Percentiles rank a stretch among this genome's conserved stretches.
Evolutionary conservation across 2,113 vertebrate genomes (phyloP).

Genomic region (Candoia aspera): DNA sequence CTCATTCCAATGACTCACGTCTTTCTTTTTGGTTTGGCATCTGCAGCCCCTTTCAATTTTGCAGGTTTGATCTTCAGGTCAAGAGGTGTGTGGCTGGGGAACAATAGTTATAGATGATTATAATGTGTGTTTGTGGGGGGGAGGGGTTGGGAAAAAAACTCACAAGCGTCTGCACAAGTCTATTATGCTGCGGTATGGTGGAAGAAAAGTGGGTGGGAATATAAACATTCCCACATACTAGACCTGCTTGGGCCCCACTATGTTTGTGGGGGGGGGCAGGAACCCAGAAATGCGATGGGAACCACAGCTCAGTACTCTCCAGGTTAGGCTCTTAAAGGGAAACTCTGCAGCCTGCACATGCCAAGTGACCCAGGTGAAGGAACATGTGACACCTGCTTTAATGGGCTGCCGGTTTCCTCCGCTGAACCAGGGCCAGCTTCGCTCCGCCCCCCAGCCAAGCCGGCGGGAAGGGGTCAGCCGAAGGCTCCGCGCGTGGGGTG

Average conservation of each 20-base stretch:
- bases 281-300: not conserved
- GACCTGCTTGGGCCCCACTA: not conserved
- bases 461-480: slow-evolving; percentile 16
- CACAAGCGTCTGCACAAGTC: not conserved
- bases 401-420: slow-evolving; percentile 45
- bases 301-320: not conserved
- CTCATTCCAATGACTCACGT: not conserved
- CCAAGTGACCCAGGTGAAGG: slow-evolving; percentile 48
- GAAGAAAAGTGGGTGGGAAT: not conserved
- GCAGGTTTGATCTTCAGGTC: not conserved
- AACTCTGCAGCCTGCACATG: slow-evolving; percentile 9
- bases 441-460: slow-evolving; percentile 30
- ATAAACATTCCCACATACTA: not conserved
- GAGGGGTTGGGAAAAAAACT: not conserved
- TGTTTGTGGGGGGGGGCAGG: not conserved
- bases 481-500: slow-evolving; percentile 16
- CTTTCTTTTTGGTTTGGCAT: not conserved
- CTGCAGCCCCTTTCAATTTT: slow-evolving; percentile 19
- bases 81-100: not conserved
- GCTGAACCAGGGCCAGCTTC: slow-evolving; percentile 35
- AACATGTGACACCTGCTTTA: slow-evolving; percentile 49
- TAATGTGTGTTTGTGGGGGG: not conserved
- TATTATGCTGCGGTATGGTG: not conserved
- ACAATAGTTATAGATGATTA: slow-evolving; percentile 1
- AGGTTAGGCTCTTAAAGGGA: slow-evolving; percentile 32